Evolutionary conservation across 1,140 invertebrate species (phyloP), one percentile per base, ranked within the genome.

Genomic region (Oscheius sp.): DNA sequence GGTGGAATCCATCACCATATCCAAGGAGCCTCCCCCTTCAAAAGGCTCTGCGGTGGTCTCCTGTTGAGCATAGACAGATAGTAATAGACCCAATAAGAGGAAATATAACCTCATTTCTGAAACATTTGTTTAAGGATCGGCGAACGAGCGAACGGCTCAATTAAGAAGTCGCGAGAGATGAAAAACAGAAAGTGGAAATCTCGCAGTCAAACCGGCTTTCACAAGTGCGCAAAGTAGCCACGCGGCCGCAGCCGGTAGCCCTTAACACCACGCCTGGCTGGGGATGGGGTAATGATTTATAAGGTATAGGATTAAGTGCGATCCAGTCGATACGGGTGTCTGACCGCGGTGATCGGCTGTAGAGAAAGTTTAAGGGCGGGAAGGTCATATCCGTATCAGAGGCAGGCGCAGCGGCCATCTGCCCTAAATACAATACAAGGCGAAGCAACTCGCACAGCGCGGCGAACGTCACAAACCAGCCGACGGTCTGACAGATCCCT

Each of bases 371-470:
- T 55, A 55, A 55, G 49, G 49, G 49, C 49, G 49, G 49, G 49
- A 55, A 55, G 49, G 49, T 55, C 49, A 55, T 55, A 55, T 55
- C 49, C 49, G 49, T 55, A 55, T 55, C 49, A 55, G 49, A 55
- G 49, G 23, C 49, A 55, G 49, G 7, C 7, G 49, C 7, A 7
- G 49, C 49, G 49, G 49, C 49, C 49, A 55, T 55, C 49, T 55
- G 49, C 49, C 49, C 49, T 55, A 55, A 55, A 55, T 55, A 55
- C 49, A 55, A 55, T 55, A 55, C 49, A 55, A 55, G 49, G 49
- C 49, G 23, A 55, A 55, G 49, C 49, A 55, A 55, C 49, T 55
- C 23, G 38, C 38, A 42, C 10, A 10, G 38, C n/a, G 38, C n/a
- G 38, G 23, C 7, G 28, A 26, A 26, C 7, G 38, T 42, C 7